phyloP scores from a whole-genome alignment of 1,140 invertebrate genomes.

The Megathymus violae region DNA sequence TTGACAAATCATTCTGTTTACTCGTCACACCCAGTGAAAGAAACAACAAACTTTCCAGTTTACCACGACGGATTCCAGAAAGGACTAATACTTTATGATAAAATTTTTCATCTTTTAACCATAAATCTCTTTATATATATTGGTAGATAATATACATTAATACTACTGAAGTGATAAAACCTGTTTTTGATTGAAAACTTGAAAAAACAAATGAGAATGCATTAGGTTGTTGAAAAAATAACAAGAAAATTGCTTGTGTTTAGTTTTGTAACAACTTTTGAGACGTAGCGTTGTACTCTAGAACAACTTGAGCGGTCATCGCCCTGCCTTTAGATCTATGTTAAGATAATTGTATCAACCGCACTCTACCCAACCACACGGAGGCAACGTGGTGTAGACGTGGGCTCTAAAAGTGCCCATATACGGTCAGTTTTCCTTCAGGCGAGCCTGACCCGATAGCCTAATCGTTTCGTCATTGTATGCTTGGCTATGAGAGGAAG shows the following conservation, averaged over 20 bases:
- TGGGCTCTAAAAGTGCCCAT: constrained; percentile 37
- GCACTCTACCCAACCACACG: constrained; percentile 66
- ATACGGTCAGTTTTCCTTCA: constrained; percentile 33
- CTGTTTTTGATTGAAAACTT: background rate
- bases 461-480: constrained; percentile 32
- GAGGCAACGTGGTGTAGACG: constrained; percentile 43
- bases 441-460: constrained; percentile 25
- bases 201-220: background rate
- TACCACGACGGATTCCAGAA: too few species aligned
- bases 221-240: constrained; percentile 8
- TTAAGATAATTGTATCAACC: constrained; percentile 78
- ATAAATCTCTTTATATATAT: background rate
- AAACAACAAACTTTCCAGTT: too few species aligned
- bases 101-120: background rate
- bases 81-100: background rate
- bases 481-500: constrained; percentile 27
- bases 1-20: too few species aligned
- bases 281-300: constrained; percentile 50
- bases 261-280: constrained; percentile 44
- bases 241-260: constrained; percentile 32
- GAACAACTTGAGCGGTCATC: constrained; percentile 64
- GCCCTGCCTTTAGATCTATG: constrained; percentile 73
- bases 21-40: too few species aligned
- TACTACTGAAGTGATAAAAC: background rate
- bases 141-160: too few species aligned